Evolutionary conservation across 2,888 invertebrate genomes (phyloP).

Genomic region (Baccha elongata): DNA sequence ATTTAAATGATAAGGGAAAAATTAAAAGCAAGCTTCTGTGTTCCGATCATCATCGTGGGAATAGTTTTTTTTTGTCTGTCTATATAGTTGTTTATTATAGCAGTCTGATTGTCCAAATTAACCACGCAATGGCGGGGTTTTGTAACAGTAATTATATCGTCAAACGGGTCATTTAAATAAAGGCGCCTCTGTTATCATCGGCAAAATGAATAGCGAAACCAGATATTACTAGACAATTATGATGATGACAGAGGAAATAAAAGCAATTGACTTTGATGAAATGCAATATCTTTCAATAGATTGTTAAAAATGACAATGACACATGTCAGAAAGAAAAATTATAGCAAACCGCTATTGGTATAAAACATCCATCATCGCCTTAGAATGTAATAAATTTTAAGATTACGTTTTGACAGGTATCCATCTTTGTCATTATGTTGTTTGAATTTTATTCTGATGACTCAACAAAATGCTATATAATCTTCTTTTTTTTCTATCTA

Average conservation of each 20-base stretch:
- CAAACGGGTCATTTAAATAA: constrained; percentile 63
- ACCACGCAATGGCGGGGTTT: constrained; percentile 36
- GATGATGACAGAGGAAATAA: constrained; percentile 73
- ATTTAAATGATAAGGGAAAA: constrained; percentile 56
- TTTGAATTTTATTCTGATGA: constrained; percentile 49
- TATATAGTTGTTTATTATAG: constrained; percentile 38
- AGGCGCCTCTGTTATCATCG: constrained; percentile 55
- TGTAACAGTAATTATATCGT: constrained; percentile 53
- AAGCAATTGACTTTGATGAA: constrained; percentile 61
- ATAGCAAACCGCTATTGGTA: background rate
- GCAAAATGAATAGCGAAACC: background rate
- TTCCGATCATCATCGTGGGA: constrained; percentile 61
- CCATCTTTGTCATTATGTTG: constrained; percentile 21
- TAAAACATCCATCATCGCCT: constrained; percentile 23
- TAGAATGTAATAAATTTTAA: constrained; percentile 56
- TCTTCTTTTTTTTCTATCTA: background rate
- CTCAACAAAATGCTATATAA: constrained; percentile 18
- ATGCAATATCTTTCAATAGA: constrained; percentile 51
- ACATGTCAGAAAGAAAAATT: constrained; percentile 44
- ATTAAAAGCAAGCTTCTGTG: constrained; percentile 47
- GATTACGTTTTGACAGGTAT: constrained; percentile 70
- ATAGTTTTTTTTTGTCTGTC: constrained; percentile 36
- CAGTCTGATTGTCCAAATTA: constrained; percentile 40
- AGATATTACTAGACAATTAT: background rate
- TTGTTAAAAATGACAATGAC: constrained; percentile 26